phyloP scores from a whole-genome alignment of 1,140 invertebrate genomes.

The Drosophila ogumai region DNA sequence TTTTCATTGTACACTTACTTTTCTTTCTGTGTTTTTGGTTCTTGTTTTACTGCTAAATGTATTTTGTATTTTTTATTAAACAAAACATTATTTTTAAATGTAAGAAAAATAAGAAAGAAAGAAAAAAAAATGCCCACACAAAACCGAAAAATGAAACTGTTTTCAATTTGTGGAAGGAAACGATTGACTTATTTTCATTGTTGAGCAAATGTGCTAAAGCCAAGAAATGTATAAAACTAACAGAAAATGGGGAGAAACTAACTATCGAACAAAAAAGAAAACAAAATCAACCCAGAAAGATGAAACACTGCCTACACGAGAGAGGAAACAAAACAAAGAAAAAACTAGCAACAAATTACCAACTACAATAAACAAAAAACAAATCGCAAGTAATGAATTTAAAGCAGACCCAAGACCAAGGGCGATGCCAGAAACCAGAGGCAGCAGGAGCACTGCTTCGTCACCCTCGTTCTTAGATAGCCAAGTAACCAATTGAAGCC shows the following conservation, averaged over 20 bases:
- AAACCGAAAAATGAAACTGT: conserved; percentile 47
- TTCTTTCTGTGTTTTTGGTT: conserved; percentile 43
- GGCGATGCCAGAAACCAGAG: conserved; percentile 38
- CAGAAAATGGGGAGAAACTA: conserved; percentile 30
- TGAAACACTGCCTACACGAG: conserved; percentile 77
- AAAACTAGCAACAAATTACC: conserved; percentile 76
- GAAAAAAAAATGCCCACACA: conserved; percentile 32
- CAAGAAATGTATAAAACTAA: conserved; percentile 47
- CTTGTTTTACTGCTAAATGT: conserved; percentile 36
- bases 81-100: conserved; percentile 35
- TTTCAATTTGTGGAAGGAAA: conserved; percentile 63
- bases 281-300: conserved; percentile 45
- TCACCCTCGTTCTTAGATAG: conserved; percentile 69
- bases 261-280: conserved; percentile 49
- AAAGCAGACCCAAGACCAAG: conserved; percentile 46
- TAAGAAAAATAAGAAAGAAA: conserved; percentile 31
- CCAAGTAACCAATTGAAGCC: conserved; percentile 74
- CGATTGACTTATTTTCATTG: conserved; percentile 59
- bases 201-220: conserved; percentile 53
- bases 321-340: conserved; percentile 47
- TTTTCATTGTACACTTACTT: conserved; percentile 58
- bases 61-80: conserved; percentile 65
- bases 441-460: conserved; percentile 12
- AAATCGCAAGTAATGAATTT: conserved; percentile 75
- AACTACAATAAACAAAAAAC: conserved; percentile 74